Percentiles rank a stretch among this genome's conserved stretches.
Conservation (phyloP, 2,888 invertebrate species). For the Synanthedon vespiformis region DNA sequence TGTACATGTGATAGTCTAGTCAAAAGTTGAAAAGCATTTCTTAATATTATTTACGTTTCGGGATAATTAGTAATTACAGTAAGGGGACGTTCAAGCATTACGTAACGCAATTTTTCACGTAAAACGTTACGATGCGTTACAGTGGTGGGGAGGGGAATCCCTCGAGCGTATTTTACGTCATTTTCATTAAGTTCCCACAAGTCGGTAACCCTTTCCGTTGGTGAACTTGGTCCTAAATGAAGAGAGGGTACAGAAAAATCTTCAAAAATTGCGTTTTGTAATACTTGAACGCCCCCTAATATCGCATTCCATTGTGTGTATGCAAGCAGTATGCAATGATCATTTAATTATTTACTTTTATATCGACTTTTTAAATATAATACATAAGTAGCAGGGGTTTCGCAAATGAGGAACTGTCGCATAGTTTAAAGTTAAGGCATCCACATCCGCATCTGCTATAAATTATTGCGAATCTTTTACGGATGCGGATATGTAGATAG, state of each 20-base stretch:
- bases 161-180: no score
- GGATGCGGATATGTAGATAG: background rate
- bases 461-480: conserved; percentile 1
- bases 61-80: background rate
- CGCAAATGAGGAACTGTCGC: conserved; percentile 1
- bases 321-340: background rate
- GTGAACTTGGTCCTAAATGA: no score
- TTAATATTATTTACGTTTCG: background rate
- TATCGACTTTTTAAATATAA: background rate
- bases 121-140: no score
- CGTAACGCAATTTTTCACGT: no score
- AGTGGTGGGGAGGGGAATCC: no score
- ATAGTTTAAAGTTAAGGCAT: background rate
- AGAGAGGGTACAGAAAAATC: no score
- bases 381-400: background rate
- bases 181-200: no score
- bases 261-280: no score
- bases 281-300: no score
- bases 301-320: background rate
- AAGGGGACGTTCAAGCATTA: background rate
- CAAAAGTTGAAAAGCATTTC: conserved; percentile 18
- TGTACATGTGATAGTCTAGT: conserved; percentile 57
- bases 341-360: background rate
- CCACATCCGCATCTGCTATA: no score
- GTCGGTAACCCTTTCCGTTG: no score